Base-by-base conservation (phyloP, 2,888 invertebrate genomes). In the Acheta domesticus region DNA sequence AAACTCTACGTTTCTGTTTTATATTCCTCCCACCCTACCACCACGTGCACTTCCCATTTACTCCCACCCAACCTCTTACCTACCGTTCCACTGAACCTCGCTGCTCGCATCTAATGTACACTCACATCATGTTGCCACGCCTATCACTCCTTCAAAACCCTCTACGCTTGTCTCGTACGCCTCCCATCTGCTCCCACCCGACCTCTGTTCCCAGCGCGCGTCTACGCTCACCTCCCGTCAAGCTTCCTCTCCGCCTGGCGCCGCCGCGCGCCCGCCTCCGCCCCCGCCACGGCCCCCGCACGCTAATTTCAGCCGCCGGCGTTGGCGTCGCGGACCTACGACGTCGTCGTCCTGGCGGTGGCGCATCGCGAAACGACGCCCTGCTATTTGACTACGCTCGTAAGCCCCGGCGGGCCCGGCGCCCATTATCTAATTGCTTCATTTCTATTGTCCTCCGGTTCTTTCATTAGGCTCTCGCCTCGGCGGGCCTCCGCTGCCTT, bases 301-400 rank as follows among this genome's bases (percentile, higher is more conserved):
- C 36, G 36, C 36, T 36, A 36, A 36, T 36, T 36, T 36, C 36
- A 36, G 36, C 36, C 36, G 36, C 36, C 36, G 36, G 36, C 36
- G 36, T 36, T 8, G 36, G 36, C 36, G 36, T 36, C 36, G 36
- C n/a, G 62, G 62, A 62, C 62, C n/a, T 62, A 62, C 62, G 62
- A n/a, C 62, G n/a, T 11, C n/a, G 62, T 14, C 62, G 36, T 62
- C 14, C 62, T 62, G n/a, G 14, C 62, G n/a, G 62, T 11, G 62
- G n/a, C 62, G 14, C 62, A 19, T 62, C 62, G 62, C 62, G 62
- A 62, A 62, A 62, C 62, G 62, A 62, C 62, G 62, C 62, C n/a
- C 62, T n/a, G 62, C 62, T 62, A 62, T 62, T 62, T 62, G 62
- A 62, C 62, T 62, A 62, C n/a, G 62, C 62, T 62, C 62, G n/a